phyloP scores from a whole-genome alignment of 1,140 invertebrate species.

The Cydia pomonella region DNA sequence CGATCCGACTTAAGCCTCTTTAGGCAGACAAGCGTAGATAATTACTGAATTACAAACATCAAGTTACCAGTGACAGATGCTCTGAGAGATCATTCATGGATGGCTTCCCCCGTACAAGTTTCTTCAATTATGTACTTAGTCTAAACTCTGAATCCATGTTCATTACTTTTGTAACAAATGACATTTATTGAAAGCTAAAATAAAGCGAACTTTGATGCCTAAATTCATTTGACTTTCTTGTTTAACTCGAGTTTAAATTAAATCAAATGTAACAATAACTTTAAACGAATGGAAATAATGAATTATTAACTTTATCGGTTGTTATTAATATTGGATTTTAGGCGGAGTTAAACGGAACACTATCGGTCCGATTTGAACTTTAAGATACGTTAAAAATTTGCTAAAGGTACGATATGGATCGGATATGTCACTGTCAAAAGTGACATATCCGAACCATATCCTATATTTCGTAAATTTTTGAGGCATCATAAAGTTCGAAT shows the following conservation, averaged over 20 bases:
- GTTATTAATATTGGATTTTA: neutral
- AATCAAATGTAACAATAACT: neutral
- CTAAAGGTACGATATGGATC: no score
- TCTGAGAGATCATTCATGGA: slow-evolving; percentile 14
- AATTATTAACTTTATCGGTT: neutral
- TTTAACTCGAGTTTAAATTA: slow-evolving; percentile 6
- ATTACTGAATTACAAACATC: slow-evolving; percentile 25
- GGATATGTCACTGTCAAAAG: no score
- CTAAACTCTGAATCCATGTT: neutral
- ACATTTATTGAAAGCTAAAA: slow-evolving; percentile 18
- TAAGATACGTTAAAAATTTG: no score
- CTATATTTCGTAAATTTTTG: no score
- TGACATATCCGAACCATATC: no score
- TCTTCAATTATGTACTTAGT: slow-evolving; percentile 31
- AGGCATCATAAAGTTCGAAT: no score
- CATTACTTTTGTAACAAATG: slow-evolving; percentile 10
- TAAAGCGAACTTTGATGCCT: slow-evolving; percentile 13
- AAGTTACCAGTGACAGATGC: slow-evolving; percentile 23
- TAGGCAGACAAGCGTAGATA: slow-evolving; percentile 12
- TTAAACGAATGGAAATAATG: neutral
- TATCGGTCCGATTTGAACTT: no score
- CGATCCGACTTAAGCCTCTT: neutral
- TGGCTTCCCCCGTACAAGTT: slow-evolving; percentile 24
- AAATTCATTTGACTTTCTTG: neutral
- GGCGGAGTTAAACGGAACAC: no score